Percentiles rank a stretch among this genome's conserved stretches.
These are phyloP conservation scores for Oreonectes daqikongensis DNA, from an alignment of 2,797 vertebrate genomes.

Conservation along the genomic window DNA sequence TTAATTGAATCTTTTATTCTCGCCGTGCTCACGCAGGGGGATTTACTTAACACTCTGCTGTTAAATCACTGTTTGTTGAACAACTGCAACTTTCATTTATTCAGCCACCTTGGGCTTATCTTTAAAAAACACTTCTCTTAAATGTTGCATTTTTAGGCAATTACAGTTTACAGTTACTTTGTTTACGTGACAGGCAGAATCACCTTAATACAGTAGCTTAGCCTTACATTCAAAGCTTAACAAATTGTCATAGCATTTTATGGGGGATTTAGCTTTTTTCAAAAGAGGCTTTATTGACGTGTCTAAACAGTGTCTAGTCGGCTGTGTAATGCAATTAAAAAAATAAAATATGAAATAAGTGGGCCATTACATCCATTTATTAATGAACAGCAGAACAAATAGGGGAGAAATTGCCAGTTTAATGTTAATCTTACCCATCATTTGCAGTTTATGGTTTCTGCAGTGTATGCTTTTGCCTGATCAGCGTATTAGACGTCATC, in stretches of 20 bases:
- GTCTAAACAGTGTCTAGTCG: constrained; percentile 66
- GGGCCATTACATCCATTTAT: constrained; percentile 35
- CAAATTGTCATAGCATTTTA: constrained; percentile 56
- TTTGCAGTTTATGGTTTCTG: constrained; percentile 55
- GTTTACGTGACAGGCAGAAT: constrained; percentile 56
- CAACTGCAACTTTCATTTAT: constrained; percentile 64
- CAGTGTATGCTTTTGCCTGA: constrained; percentile 50
- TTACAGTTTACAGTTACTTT: constrained; percentile 58
- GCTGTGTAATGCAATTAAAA: constrained; percentile 64
- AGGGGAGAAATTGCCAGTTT: constrained; percentile 34
- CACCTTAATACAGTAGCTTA: constrained; percentile 1
- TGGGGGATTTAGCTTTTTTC: constrained; percentile 57
- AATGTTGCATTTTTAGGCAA: constrained; percentile 61
- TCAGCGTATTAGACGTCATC: constrained; percentile 25
- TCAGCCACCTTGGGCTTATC: constrained; percentile 58
- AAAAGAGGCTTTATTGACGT: constrained; percentile 63
- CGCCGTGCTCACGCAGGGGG: not conserved
- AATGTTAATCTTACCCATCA: constrained; percentile 42
- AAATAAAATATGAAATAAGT: constrained; percentile 52
- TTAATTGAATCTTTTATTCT: constrained; percentile 44
- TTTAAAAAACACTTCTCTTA: constrained; percentile 58
- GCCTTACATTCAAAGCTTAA: constrained; percentile 57
- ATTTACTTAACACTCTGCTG: constrained; percentile 46
- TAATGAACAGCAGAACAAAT: constrained; percentile 56
- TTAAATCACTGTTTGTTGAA: constrained; percentile 57